Base-by-base conservation (phyloP, 2,113 vertebrate genomes). In the Albula glossodonta region DNA sequence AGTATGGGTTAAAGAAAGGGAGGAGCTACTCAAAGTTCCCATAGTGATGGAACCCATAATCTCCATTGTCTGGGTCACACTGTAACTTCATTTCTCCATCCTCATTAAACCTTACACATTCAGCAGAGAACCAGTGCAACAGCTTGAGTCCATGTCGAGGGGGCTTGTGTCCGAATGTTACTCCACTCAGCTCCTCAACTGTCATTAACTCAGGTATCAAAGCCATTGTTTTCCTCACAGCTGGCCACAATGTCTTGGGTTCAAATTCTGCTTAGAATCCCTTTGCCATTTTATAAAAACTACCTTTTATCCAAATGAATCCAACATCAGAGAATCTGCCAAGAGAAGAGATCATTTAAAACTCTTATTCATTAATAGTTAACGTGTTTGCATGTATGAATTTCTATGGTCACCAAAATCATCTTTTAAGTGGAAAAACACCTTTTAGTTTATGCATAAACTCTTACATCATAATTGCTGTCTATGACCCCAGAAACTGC, bases 41-140 rank as follows among this genome's bases (percentile, higher is more conserved):
- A n/a, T 49, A 82, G 52, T 82, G 80, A 82, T 82, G 80, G 52
- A 82, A 82, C 4, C 80, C 80, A n/a, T 53, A 82, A 11, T 82
- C 80, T 52, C 80, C 51, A 3, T 56, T 15, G 48, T 56, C 51
- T 15, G 80, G 80, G 13, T 82, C 80, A 7, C 50, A 52, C 80
- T 53, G 80, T 12, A 56, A 53, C 51, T 53, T 19, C 80, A 82
- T 53, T 0, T 82, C 2, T 52, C 80, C 22, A 5, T 82, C n/a
- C 3, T 25, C 11, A 25, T 25, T 2, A 25, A 82, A 82, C n/a
- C 7, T 22, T 5, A 82, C 52, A n/a, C 51, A 53, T 10, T 56
- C 17, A 3, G n/a, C 9, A 7, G 50, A 41, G 51, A 82, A 82
- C 80, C 80, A 82, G 80, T 81, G 52, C 7, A 82, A 51, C 6